These are phyloP conservation scores for Heliconius ethilla DNA, from an alignment of 2,888 invertebrate genomes.

Conservation along the genomic window DNA sequence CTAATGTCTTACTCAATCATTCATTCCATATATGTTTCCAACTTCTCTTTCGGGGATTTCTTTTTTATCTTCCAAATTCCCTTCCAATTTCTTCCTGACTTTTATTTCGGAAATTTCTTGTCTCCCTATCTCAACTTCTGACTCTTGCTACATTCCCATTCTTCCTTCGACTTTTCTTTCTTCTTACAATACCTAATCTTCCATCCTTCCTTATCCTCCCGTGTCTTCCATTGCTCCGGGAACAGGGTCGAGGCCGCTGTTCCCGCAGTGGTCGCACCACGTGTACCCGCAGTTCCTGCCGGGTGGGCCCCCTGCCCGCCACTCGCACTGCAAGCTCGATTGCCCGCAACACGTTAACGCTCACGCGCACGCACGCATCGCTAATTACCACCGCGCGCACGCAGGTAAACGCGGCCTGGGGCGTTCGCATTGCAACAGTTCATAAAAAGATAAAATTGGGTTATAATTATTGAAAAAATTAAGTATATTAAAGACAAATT, in stretches of 20 bases:
- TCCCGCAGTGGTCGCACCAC: conserved; percentile 97
- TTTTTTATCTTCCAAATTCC: not conserved
- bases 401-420: conserved; percentile 72
- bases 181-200: not conserved
- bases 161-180: not conserved
- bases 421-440: conserved; percentile 60
- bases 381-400: conserved; percentile 81
- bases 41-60: not conserved
- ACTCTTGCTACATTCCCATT: not conserved
- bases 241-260: conserved; percentile 88
- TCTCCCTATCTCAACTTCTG: not conserved
- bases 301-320: conserved; percentile 89
- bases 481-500: not conserved
- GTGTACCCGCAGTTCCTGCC: conserved; percentile 97
- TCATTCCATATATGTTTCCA: not conserved
- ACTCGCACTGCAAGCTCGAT: conserved; percentile 83
- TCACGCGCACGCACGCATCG: conserved; percentile 79
- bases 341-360: conserved; percentile 77
- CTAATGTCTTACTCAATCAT: not conserved
- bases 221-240: conserved; percentile 13
- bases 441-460: not conserved
- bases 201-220: not conserved
- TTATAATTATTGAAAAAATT: not conserved
- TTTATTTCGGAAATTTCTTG: not conserved
- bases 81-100: not conserved